Percentiles rank a stretch among this genome's conserved stretches.
Conservation (phyloP, 2,113 vertebrate species). For the Pleuronectes platessa region DNA sequence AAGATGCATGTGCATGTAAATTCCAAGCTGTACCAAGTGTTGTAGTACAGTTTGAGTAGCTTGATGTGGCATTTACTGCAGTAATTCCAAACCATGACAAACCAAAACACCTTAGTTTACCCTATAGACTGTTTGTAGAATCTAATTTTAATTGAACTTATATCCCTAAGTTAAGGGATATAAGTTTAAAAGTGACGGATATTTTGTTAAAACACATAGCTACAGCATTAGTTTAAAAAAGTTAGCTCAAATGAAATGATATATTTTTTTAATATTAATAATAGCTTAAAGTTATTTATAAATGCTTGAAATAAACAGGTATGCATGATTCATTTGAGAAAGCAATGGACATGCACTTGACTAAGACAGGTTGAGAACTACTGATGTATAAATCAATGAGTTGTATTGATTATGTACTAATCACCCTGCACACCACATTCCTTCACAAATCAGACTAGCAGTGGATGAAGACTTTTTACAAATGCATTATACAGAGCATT, state of each 20-base stretch:
- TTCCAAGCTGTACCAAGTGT: background rate
- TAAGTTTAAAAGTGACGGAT: background rate
- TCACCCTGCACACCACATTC: background rate
- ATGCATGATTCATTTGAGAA: too few species aligned
- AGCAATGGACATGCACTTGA: too few species aligned
- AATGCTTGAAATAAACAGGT: background rate
- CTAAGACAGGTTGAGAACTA: too few species aligned
- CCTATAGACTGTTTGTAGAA: too few species aligned
- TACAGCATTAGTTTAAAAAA: background rate
- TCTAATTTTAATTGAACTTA: too few species aligned
- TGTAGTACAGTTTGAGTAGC: background rate
- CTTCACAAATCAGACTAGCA: too few species aligned
- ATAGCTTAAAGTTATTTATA: background rate
- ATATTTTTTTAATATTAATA: too few species aligned
- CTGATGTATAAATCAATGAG: too few species aligned
- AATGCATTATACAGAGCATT: too few species aligned
- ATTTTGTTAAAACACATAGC: background rate
- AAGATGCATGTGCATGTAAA: constrained; percentile 24
- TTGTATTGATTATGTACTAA: too few species aligned
- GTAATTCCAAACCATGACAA: background rate
- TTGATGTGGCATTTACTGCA: background rate
- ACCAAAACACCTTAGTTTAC: too few species aligned
- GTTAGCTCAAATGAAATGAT: background rate
- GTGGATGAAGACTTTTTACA: too few species aligned
- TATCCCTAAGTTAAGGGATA: background rate